Evolutionary conservation across 2,113 vertebrate genomes (phyloP).

Genomic region (Phrynosoma platyrhinos): DNA sequence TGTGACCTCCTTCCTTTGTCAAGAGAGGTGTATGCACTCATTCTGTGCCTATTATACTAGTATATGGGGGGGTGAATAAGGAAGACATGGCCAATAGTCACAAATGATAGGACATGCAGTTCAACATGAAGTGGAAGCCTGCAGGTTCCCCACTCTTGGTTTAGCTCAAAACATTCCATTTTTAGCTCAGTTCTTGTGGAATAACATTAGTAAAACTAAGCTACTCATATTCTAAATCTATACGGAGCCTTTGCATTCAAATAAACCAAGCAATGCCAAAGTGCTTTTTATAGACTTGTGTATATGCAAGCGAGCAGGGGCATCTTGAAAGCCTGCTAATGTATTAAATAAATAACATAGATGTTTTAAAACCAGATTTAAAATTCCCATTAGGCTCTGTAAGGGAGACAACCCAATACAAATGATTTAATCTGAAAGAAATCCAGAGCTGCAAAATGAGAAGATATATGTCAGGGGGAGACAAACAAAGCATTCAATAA

Average conservation of each 20-base stretch:
- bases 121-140: neutral
- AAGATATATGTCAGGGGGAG: slow-evolving; percentile 10
- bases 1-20: neutral
- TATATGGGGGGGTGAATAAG: neutral
- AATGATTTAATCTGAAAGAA: slow-evolving; percentile 10
- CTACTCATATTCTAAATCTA: neutral
- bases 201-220: neutral
- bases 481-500: neutral
- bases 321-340: neutral
- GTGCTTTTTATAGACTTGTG: neutral
- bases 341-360: neutral
- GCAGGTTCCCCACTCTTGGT: neutral
- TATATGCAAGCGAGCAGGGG: neutral
- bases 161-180: neutral
- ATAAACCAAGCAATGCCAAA: neutral
- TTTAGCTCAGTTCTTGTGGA: neutral
- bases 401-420: neutral
- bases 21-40: neutral
- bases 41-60: neutral
- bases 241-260: neutral
- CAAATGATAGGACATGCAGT: neutral
- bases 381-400: slow-evolving; percentile 5
- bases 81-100: neutral
- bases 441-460: neutral
- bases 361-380: slow-evolving; percentile 3